A percentile compares a stretch with the other conserved stretches of the same genome.
phyloP scores from a whole-genome alignment of 2,113 vertebrate genomes.

The Forbesichthys papilliferus region DNA sequence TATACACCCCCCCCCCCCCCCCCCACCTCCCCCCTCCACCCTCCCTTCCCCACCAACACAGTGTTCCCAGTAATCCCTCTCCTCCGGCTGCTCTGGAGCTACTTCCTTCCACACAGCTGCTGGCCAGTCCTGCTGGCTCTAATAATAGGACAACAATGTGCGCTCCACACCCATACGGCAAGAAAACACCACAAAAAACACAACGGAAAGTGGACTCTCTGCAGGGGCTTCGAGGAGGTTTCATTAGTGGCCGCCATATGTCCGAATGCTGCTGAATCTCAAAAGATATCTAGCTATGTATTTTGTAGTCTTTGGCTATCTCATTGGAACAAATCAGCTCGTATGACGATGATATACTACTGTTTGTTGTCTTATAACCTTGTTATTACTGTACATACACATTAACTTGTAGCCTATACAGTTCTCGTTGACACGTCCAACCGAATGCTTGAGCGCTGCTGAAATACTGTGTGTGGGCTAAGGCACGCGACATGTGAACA shows the following conservation, averaged over 20 bases:
- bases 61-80: slow-evolving; percentile 63
- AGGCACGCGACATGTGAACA: slow-evolving; percentile 57
- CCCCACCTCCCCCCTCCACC: slow-evolving; percentile 52
- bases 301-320: background rate
- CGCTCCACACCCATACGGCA: slow-evolving; percentile 43
- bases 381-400: too few relatives aligned
- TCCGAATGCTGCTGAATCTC: background rate
- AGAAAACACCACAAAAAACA: slow-evolving; percentile 9
- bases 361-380: too few relatives aligned
- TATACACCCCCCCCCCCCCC: too few relatives aligned
- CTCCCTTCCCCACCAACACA: slow-evolving; percentile 43
- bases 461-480: slow-evolving; percentile 22
- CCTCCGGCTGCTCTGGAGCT: slow-evolving; percentile 58
- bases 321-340: slow-evolving; percentile 10
- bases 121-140: slow-evolving; percentile 51
- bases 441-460: too few relatives aligned
- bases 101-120: slow-evolving; percentile 78
- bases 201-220: background rate
- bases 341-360: slow-evolving; percentile 21
- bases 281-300: background rate
- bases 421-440: too few relatives aligned
- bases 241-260: background rate
- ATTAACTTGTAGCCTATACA: too few relatives aligned
- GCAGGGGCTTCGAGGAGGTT: background rate
- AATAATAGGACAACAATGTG: slow-evolving; percentile 80